Base-by-base conservation (phyloP, 2,113 vertebrate species). In the Mastomys natalensis region DNA sequence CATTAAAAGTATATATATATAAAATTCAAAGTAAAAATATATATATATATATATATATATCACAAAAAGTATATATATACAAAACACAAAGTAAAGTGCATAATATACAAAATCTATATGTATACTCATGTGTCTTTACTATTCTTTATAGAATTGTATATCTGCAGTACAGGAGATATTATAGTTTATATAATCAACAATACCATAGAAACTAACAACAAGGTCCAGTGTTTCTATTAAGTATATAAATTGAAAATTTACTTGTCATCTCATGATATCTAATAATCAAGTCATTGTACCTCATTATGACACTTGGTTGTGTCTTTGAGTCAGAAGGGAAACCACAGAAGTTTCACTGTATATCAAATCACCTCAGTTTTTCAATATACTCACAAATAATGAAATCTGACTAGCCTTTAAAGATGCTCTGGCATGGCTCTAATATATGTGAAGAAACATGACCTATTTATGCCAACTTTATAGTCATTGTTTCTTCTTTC, bases 211-310 rank as follows among this genome's bases (percentile, higher is more conserved):
- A 53, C 89, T 93, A 17, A 58, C 4, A 29, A 4, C 0, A 40
- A 77, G 73, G 24, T 51, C n/a, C 43, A 93, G 64, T 87, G 48
- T 1, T 45, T n/a, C 37, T 68, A 84, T 64, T 78, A 60, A 64
- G 68, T 94, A 43, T 45, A 43, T 66, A 87, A 95, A 72, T 76
- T 91, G 9, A 21, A 93, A 60, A 4, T 43, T 97, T 68, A 45
- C 48, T 43, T 7, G 53, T 76, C 19, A 84, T 87, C 24, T 74
- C 21, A 3, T 96, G 19, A 48, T 89, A 31, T 66, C 40, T 70
- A 73, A 93, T 77, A 91, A 48, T 13, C 43, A 3, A 9, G 19
- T 3, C 17, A 84, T 85, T n/a, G 22, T 72, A 24, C 29, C 74
- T 64, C 40, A 17, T 89, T 43, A 8, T 95, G 72, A 8, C 72